These are phyloP conservation scores for Apantesis nais DNA, from an alignment of 2,888 invertebrate species.

Conservation along the genomic window DNA sequence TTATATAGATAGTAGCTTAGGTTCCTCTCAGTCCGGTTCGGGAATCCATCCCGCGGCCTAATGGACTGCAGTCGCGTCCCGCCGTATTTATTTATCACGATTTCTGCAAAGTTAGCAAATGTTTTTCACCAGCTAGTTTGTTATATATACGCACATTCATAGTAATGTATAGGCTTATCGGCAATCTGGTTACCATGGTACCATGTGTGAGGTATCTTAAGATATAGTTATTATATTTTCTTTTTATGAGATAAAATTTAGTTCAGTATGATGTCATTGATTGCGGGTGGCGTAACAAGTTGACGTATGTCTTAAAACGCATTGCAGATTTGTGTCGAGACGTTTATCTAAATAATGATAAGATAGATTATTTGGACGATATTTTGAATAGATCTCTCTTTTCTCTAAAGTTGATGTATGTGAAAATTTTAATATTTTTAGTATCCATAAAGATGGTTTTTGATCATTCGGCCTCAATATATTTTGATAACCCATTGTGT, in stretches of 20 bases:
- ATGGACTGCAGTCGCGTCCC: too few species aligned
- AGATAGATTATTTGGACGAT: conserved; percentile 3
- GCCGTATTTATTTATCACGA: too few species aligned
- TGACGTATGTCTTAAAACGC: too few species aligned
- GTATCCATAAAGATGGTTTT: too few species aligned
- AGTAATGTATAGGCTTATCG: neutral
- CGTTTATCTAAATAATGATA: conserved; percentile 3
- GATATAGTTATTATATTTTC: neutral
- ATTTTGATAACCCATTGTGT: too few species aligned
- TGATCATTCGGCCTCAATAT: too few species aligned
- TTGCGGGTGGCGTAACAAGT: neutral
- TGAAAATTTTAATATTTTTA: too few species aligned
- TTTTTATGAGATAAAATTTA: neutral
- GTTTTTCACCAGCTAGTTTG: too few species aligned
- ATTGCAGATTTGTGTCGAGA: neutral
- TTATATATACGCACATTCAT: neutral
- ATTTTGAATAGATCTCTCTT: neutral
- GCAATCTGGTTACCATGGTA: neutral
- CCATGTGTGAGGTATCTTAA: neutral
- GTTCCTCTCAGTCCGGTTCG: too few species aligned
- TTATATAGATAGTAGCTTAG: too few species aligned
- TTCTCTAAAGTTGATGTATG: neutral
- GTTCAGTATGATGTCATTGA: neutral
- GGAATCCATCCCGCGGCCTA: too few species aligned
- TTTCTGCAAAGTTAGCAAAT: too few species aligned